Percentiles rank a stretch among this genome's conserved stretches.
Evolutionary conservation across 1,140 invertebrate genomes (phyloP).

Genomic region (Acromyrmex echinatior): DNA sequence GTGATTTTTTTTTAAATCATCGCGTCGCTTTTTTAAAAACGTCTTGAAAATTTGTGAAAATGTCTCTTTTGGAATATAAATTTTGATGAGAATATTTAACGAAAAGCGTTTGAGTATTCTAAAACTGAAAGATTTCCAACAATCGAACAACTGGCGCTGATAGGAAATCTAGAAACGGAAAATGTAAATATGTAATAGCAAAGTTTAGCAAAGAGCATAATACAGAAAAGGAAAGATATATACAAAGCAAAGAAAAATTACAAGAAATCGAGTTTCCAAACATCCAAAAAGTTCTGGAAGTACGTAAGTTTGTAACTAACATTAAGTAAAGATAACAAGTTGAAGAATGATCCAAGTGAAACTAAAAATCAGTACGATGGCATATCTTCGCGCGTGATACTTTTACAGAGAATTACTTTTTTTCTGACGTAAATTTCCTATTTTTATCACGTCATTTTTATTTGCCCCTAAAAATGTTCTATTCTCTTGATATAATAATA

Average conservation of each 20-base stretch:
- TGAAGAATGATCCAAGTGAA: neutral
- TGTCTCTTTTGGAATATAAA: neutral
- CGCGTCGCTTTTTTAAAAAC: neutral
- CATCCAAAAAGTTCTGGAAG: neutral
- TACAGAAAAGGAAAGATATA: neutral
- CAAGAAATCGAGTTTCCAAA: neutral
- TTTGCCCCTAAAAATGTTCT: neutral
- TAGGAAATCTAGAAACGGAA: neutral
- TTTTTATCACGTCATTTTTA: neutral
- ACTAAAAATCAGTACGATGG: neutral
- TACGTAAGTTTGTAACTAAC: neutral
- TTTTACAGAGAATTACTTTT: neutral
- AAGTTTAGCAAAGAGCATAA: neutral
- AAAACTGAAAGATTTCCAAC: neutral
- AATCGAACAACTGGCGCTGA: neutral
- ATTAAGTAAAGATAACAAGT: neutral
- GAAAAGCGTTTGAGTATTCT: neutral
- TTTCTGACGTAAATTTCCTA: neutral
- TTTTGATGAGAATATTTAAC: neutral
- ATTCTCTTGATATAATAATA: neutral
- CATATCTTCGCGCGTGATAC: neutral
- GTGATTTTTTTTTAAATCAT: neutral
- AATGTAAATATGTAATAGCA: constrained; percentile 14
- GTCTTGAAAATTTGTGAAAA: neutral
- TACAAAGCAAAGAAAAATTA: neutral